These are phyloP conservation scores for Chloebia gouldiae DNA, from an alignment of 2,113 vertebrate species.

Conservation along the genomic window DNA sequence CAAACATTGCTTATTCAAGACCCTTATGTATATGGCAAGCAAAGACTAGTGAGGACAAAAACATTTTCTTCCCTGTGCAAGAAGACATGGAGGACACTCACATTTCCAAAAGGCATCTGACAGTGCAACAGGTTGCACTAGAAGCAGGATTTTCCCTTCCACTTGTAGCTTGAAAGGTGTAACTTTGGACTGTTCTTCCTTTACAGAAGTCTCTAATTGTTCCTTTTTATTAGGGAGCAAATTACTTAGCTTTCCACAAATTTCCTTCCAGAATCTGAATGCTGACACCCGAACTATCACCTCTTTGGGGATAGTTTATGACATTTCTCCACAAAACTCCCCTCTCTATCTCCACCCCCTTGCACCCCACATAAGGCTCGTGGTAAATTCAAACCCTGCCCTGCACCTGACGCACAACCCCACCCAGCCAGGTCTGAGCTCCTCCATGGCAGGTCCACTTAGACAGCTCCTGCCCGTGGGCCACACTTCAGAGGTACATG, in stretches of 20 bases:
- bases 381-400: background rate
- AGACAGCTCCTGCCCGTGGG: background rate
- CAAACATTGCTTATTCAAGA: background rate
- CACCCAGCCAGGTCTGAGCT: background rate
- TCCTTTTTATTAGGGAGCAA: background rate
- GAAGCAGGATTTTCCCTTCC: background rate
- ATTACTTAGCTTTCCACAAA: background rate
- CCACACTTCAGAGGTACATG: fast-evolving
- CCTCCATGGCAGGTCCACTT: background rate
- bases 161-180: background rate
- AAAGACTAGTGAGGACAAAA: background rate
- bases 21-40: fast-evolving
- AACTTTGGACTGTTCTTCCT: background rate
- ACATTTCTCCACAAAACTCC: background rate
- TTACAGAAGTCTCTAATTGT: background rate
- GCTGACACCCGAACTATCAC: background rate
- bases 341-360: background rate
- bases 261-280: background rate
- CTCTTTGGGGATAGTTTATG: background rate
- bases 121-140: background rate
- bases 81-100: background rate
- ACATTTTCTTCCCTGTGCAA: background rate
- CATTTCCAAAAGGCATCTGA: background rate
- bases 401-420: background rate
- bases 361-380: background rate